A percentile compares a stretch with the other conserved stretches of the same genome.
Conservation (phyloP, 2,888 invertebrate species). For the Ectemnius continuus region DNA sequence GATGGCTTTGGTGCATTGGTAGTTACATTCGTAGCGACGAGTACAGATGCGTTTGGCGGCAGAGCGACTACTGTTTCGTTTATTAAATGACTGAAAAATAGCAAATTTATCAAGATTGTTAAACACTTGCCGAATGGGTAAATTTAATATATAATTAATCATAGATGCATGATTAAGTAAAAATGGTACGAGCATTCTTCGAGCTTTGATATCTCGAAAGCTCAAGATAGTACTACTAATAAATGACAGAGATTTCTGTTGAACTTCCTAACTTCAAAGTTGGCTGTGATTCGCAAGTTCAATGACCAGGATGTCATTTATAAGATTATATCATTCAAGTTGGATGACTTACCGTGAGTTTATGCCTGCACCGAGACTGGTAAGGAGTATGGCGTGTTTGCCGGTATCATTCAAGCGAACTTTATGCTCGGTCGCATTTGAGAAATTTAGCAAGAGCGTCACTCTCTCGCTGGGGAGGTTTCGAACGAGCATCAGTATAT, state of each 20-base stretch:
- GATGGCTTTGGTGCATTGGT: background rate
- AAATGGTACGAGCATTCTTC: too few relatives aligned
- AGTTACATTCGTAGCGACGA: background rate
- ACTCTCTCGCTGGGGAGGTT: conserved; percentile 28
- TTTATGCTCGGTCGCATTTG: rapidly evolving
- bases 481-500: conserved; percentile 55
- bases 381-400: background rate
- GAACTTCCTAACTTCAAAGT: too few relatives aligned
- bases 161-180: too few relatives aligned
- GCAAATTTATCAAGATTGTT: too few relatives aligned
- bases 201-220: too few relatives aligned
- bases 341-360: background rate
- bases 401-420: background rate
- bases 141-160: too few relatives aligned
- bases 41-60: background rate
- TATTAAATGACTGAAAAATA: background rate
- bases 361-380: background rate
- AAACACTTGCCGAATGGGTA: too few relatives aligned
- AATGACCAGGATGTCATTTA: background rate
- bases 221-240: too few relatives aligned
- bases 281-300: background rate
- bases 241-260: too few relatives aligned
- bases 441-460: conserved; percentile 73
- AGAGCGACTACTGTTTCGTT: background rate
- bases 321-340: background rate